Base-by-base conservation (phyloP, 2,888 invertebrate species). In the Drosophila quinaria region DNA sequence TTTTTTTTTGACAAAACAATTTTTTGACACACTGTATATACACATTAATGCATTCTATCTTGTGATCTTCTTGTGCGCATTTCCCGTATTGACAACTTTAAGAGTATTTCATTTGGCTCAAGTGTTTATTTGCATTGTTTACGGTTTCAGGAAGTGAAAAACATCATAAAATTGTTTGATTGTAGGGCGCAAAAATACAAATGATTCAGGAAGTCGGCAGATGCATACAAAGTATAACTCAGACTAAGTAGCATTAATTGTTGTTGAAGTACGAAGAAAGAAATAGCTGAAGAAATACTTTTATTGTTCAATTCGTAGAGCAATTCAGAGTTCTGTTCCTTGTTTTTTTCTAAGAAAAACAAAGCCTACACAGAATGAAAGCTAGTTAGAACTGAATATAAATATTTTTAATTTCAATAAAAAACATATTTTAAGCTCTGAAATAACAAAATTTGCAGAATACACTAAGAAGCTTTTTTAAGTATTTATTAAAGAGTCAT, bases 41-140 rank as follows among this genome's bases (percentile, higher is more conserved):
- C 6, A 29, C 1, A 29, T 25, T 25, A 4, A 25, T 5, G 15
- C 29, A 41, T 33, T 35, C 33, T 47, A 15, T 11, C 31, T 49
- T 33, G 50, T 37, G 17, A 33, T 35, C 15, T 33, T 66, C 22
- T 71, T 44, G 31, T 42, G 52, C 35, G 5, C 35, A 56, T 58
- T 62, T 74, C 15, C 63, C 62, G 60, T 35, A 37, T 46, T 54
- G 70, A 58, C 60, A 74, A 56, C 76, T 49, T 62, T 51, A 46
- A 44, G 54, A 63, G 70, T 49, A 65, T 61, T 60, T 35, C 46
- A 65, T 58, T 60, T 35, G 13, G 13, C 31, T 69, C 19, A 58
- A 85, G 87, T 82, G 81, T 89, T 58, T 58, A 47, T 58, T 58
- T 58, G 37, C 35, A 47, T 39, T 62, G 63, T 62, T 76, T 55